Base-by-base conservation (phyloP, 2,888 invertebrate species). In the Diarsia mendica region DNA sequence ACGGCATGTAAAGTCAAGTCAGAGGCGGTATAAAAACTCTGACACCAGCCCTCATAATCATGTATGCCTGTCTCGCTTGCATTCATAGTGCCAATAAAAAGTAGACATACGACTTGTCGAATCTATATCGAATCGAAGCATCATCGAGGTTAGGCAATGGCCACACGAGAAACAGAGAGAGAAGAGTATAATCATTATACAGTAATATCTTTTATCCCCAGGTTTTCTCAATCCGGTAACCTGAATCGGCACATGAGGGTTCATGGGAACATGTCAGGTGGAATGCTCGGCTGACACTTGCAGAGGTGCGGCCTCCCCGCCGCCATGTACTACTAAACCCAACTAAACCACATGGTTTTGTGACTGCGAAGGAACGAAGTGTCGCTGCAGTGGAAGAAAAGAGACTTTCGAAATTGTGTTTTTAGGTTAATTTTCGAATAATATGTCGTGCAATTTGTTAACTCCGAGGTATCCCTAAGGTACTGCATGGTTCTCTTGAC, bases 201-300 rank as follows among this genome's bases (percentile, higher is more conserved):
- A 20, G 15, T 39, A 20, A 44, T n/a, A n/a, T 63, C 13, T 63
- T 63, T 44, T n/a, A 20, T 81, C 76, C 55, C 1, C 93, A 97
- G 97, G 92, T 99, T 99, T 95, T 99, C 99, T 10, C 99, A 99
- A 93, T 99, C 99, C 61, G 99, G 99, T 77, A 99, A 99, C 95
- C 97, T 99, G 80, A 99, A 99, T 96, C 97, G 99, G 89, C 99
- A 99, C 95, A 99, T 99, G 99, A 97, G 99, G 88, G 99, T 99
- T 6, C 99, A 99, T 92, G 98, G 98, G 53, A 97, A 97, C 88
- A 97, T 97, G 92, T 95, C 96, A 6, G 92, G 94, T 72, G 96
- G 96, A 61, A 94, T 97, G 91, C 94, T 97, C 87, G 97, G 97
- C 96, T 97, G 97, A 97, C 97, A 97, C 84, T 91, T 94, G 89